Percentiles rank a stretch among this genome's conserved stretches.
Conservation (phyloP, 2,113 vertebrate genomes). For the Rhagologus leucostigma region DNA sequence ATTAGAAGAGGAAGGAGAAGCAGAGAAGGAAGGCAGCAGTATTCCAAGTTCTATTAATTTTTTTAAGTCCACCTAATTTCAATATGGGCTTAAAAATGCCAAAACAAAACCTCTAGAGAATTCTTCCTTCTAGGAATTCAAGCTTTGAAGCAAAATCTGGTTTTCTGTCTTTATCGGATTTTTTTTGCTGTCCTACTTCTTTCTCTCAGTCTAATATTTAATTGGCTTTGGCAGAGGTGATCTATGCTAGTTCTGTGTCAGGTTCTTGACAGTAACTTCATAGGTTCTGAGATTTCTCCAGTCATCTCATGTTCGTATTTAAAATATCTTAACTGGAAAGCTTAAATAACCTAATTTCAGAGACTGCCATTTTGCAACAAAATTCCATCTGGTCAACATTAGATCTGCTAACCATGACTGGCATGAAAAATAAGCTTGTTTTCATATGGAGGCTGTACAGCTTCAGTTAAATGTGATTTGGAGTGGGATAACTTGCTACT, state of each 20-base stretch:
- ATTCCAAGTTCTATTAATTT: not conserved
- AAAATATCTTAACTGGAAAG: slow-evolving; percentile 13
- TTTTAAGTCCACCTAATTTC: not conserved
- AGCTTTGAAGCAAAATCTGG: not conserved
- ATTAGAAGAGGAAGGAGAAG: not conserved
- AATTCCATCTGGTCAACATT: slow-evolving; percentile 3
- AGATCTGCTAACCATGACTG: not conserved
- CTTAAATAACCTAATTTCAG: not conserved
- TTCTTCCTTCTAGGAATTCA: not conserved
- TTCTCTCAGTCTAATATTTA: not conserved
- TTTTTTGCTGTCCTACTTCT: not conserved
- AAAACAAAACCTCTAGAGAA: not conserved
- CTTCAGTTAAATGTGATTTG: slow-evolving; percentile 1
- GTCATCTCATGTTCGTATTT: not conserved
- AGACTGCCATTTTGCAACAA: not conserved
- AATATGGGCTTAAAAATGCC: not conserved
- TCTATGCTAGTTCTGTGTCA: not conserved
- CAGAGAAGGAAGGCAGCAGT: not conserved
- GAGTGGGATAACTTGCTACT: not conserved
- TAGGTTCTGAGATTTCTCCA: not conserved
- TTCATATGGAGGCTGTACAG: not conserved
- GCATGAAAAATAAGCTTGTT: not conserved
- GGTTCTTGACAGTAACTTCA: not conserved
- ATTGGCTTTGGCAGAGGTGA: not conserved
- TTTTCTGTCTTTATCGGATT: not conserved